Evolutionary conservation across 2,888 invertebrate species (phyloP).

Genomic region (Hirudinaria manillensis): DNA sequence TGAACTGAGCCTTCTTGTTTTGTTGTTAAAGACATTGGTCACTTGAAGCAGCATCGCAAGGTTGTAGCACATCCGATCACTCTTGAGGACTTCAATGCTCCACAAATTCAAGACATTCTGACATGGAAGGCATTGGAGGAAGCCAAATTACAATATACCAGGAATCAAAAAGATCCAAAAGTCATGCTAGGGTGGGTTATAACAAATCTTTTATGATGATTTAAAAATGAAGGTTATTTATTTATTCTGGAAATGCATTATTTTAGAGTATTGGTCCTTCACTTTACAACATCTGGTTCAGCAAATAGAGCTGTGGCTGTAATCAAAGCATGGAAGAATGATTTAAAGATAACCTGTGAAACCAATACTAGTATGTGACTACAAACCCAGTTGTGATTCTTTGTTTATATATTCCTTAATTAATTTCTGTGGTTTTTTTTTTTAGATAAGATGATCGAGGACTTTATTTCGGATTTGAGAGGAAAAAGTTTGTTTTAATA

Average conservation of each 20-base stretch:
- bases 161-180: conserved; percentile 6
- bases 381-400: background rate
- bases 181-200: conserved; percentile 22
- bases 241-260: background rate
- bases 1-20: background rate
- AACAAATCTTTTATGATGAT: background rate
- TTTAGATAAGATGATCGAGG: conserved; percentile 16
- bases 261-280: conserved; percentile 22
- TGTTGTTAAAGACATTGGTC: conserved; percentile 25
- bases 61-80: conserved; percentile 15
- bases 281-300: conserved; percentile 31
- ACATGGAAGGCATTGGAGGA: conserved; percentile 19
- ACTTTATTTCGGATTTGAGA: conserved; percentile 11
- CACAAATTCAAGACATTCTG: conserved; percentile 23
- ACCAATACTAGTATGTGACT: conserved; percentile 23
- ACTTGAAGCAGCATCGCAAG: conserved; percentile 29
- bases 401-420: background rate
- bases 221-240: background rate
- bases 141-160: conserved; percentile 20
- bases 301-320: conserved; percentile 24
- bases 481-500: conserved; percentile 14
- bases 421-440: background rate
- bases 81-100: conserved; percentile 21
- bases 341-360: conserved; percentile 27
- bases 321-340: conserved; percentile 17